These are phyloP conservation scores for Eupeodes corollae DNA, from an alignment of 1,140 invertebrate species.

Conservation along the genomic window DNA sequence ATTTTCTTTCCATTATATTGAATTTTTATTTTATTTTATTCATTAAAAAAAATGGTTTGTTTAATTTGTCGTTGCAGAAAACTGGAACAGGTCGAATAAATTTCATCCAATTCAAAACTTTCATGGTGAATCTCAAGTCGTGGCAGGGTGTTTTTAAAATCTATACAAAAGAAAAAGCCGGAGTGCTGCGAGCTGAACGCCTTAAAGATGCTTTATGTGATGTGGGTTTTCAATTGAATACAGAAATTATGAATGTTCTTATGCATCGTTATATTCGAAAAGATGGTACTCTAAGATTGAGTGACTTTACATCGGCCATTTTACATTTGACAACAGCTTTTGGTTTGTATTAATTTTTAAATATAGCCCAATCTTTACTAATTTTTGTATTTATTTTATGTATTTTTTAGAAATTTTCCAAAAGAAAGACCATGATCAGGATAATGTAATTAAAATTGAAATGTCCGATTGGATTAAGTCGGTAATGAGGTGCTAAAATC, in stretches of 20 bases:
- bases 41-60: not conserved
- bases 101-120: constrained; percentile 78
- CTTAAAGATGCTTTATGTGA: constrained; percentile 72
- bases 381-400: constrained; percentile 9
- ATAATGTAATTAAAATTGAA: constrained; percentile 68
- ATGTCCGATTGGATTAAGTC: constrained; percentile 50
- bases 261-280: constrained; percentile 84
- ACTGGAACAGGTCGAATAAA: constrained; percentile 70
- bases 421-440: constrained; percentile 67
- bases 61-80: constrained; percentile 42
- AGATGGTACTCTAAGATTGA: constrained; percentile 84
- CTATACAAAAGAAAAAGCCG: constrained; percentile 83
- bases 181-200: constrained; percentile 76
- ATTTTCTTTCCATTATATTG: too few relatives aligned
- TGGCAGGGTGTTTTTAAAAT: constrained; percentile 87
- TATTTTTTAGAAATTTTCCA: constrained; percentile 61
- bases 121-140: constrained; percentile 82
- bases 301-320: constrained; percentile 84
- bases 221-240: constrained; percentile 78
- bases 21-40: not conserved
- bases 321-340: constrained; percentile 80
- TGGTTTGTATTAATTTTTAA: constrained; percentile 47
- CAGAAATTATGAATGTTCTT: constrained; percentile 68
- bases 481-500: constrained; percentile 22
- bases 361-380: not conserved